A percentile compares a stretch with the other conserved stretches of the same genome.
These are phyloP conservation scores for Phyllotreta striolata DNA, from an alignment of 2,888 invertebrate genomes.

Conservation along the genomic window DNA sequence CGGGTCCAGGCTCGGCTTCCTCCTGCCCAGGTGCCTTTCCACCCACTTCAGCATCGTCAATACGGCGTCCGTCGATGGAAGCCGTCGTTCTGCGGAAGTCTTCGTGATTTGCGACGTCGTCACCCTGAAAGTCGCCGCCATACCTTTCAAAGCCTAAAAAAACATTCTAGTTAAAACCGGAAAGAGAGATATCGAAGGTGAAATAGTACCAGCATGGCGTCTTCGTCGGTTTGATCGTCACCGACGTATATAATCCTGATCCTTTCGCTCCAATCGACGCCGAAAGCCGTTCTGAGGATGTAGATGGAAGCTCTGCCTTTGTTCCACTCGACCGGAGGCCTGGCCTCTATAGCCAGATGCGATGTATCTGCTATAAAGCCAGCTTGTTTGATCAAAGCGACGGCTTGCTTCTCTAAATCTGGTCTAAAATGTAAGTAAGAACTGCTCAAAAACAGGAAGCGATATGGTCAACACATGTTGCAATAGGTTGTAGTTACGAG, in stretches of 20 bases:
- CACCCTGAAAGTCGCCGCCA: conserved; percentile 92
- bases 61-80: conserved; percentile 89
- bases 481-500: too few relatives aligned
- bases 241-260: conserved; percentile 90
- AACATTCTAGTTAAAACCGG: background rate
- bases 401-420: conserved; percentile 75
- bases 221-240: conserved; percentile 89
- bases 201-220: conserved; percentile 79
- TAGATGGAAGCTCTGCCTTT: conserved; percentile 91
- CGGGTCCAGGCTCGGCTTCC: conserved; percentile 70
- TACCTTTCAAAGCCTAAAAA: conserved; percentile 83
- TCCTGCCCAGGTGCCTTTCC: conserved; percentile 81
- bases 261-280: conserved; percentile 90
- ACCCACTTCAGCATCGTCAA: conserved; percentile 91
- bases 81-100: conserved; percentile 85
- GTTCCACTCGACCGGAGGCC: conserved; percentile 91
- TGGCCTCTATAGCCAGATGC: conserved; percentile 89
- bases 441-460: too few relatives aligned
- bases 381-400: conserved; percentile 74
- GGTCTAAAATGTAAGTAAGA: conserved; percentile 52
- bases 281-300: conserved; percentile 88
- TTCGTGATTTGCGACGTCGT: conserved; percentile 85
- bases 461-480: too few relatives aligned
- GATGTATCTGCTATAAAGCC: conserved; percentile 83
- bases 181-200: background rate